phyloP scores from a whole-genome alignment of 2,113 vertebrate genomes.

The Percina caprodes region DNA sequence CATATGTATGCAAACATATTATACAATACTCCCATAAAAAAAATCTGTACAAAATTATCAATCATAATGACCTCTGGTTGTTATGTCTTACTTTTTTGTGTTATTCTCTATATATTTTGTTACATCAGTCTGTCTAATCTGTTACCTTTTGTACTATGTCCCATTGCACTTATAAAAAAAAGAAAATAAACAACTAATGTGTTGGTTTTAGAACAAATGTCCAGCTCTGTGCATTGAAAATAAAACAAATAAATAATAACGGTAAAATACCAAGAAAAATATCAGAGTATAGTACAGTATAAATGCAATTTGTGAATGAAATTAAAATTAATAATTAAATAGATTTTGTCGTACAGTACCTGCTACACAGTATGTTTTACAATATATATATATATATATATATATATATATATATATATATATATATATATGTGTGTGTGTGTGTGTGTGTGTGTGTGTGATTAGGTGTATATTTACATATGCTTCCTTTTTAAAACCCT shows the following conservation, averaged over 20 bases:
- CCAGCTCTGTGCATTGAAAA: neutral
- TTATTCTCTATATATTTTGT: neutral
- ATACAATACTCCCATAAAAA: neutral
- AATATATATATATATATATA: neutral
- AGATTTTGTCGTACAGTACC: neutral
- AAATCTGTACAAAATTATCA: neutral
- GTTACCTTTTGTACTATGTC: neutral
- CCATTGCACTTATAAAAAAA: neutral
- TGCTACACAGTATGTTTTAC: neutral
- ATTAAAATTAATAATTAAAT: too few species aligned
- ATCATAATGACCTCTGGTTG: neutral
- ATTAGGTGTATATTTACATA: neutral
- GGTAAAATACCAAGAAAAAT: neutral
- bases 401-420: too few species aligned
- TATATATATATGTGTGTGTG: too few species aligned
- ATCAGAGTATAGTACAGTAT: neutral
- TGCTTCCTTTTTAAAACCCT: neutral
- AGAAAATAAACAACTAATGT: neutral
- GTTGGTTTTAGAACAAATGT: neutral
- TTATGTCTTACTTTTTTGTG: neutral
- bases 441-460: too few species aligned
- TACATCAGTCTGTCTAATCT: neutral
- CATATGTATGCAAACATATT: too few species aligned
- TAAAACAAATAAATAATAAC: neutral
- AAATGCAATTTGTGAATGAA: neutral